Conservation (phyloP, 1,140 invertebrate genomes). For the Brachionus asplanchnoidis region DNA sequence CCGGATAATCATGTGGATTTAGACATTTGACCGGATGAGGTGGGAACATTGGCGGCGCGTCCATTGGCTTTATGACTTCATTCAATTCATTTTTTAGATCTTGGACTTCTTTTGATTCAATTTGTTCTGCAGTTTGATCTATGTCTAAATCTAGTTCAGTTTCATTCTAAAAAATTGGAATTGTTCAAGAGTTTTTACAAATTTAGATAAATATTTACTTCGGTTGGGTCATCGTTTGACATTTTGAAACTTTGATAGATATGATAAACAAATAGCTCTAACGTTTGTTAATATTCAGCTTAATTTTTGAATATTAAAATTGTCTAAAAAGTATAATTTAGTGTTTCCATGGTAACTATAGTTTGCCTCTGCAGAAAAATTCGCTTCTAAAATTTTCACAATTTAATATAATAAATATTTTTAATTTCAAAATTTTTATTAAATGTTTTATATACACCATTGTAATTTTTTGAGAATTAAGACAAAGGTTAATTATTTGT, state of each 20-base stretch:
- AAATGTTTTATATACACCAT: not conserved
- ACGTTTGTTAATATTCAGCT: not conserved
- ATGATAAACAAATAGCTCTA: not conserved
- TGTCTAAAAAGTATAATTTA: not conserved
- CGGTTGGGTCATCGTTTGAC: not conserved
- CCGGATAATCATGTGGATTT: slow-evolving; percentile 2
- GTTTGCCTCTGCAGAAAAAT: not conserved
- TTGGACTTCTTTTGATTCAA: slow-evolving; percentile 28
- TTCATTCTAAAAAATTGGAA: not conserved
- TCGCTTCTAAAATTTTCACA: not conserved
- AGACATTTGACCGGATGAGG: slow-evolving; percentile 23
- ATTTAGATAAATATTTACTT: not conserved
- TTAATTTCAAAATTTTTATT: not conserved
- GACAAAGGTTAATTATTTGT: too few relatives aligned
- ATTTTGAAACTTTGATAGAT: not conserved
- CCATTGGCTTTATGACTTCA: not conserved
- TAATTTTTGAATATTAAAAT: not conserved
- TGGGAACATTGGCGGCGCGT: slow-evolving; percentile 39
- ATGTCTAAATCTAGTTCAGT: slow-evolving; percentile 16
- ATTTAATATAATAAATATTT: too few relatives aligned
- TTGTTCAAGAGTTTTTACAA: not conserved
- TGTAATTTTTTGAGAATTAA: too few relatives aligned
- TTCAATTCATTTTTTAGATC: slow-evolving; percentile 27
- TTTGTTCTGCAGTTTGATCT: slow-evolving; percentile 19
- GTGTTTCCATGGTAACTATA: not conserved